phyloP scores from a whole-genome alignment of 2,888 invertebrate species.

The Molorchus minor region DNA sequence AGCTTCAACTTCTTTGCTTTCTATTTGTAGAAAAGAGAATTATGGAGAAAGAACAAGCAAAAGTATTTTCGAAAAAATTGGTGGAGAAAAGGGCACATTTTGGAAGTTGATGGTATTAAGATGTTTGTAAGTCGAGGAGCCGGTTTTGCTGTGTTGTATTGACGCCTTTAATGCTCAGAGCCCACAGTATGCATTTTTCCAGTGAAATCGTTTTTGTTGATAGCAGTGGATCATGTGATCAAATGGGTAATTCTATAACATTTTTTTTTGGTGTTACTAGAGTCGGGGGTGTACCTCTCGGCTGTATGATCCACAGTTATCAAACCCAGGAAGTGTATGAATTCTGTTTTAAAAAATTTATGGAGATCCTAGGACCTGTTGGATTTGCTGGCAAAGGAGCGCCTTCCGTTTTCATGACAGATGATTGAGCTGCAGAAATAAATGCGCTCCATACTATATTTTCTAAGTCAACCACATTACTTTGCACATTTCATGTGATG shows the following conservation, averaged over 20 bases:
- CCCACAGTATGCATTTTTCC: constrained; percentile 21
- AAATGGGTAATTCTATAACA: constrained; percentile 28
- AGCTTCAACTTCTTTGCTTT: neutral
- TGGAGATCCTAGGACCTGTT: constrained; percentile 7
- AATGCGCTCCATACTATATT: neutral
- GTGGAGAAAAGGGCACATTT: constrained; percentile 7
- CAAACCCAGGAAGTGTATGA: constrained; percentile 18
- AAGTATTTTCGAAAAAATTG: constrained; percentile 3
- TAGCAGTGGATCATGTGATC: constrained; percentile 35
- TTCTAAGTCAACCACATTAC: neutral
- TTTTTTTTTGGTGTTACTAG: constrained; percentile 30
- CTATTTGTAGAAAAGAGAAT: neutral
- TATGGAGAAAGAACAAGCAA: constrained; percentile 8
- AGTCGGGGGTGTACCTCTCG: constrained; percentile 26
- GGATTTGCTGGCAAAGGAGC: constrained; percentile 12
- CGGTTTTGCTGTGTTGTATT: constrained; percentile 29
- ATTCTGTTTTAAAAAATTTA: constrained; percentile 12
- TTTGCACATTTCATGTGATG: constrained; percentile 3
- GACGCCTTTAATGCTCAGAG: constrained; percentile 26
- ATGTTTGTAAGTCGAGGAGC: constrained; percentile 22
- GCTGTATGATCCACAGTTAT: constrained; percentile 3
- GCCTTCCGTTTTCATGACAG: constrained; percentile 12
- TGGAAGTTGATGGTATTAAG: neutral
- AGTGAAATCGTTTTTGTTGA: constrained; percentile 26
- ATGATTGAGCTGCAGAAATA: constrained; percentile 5